Conservation (phyloP, 2,888 invertebrate species). For the Drosophila trichaetosa region DNA sequence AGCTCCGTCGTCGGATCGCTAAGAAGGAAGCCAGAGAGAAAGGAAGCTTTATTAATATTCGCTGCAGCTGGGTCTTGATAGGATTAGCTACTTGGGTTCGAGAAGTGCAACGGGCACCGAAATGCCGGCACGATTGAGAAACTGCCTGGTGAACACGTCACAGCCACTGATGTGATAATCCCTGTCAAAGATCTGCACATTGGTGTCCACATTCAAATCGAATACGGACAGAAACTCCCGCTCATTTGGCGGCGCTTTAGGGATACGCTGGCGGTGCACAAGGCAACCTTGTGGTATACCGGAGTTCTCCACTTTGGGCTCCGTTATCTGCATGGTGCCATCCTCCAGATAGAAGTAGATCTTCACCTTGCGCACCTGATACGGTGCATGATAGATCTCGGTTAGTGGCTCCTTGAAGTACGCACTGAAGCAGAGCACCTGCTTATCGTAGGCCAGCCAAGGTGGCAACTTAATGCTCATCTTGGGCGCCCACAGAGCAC, state of each 20-base stretch:
- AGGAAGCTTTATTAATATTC: neutral
- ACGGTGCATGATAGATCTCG: slow-evolving; percentile 88
- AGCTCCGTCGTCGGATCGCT: slow-evolving; percentile 86
- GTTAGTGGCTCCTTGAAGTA: slow-evolving; percentile 87
- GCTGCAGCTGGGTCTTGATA: neutral
- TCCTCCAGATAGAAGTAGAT: slow-evolving; percentile 96
- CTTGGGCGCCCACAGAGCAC: slow-evolving; percentile 91
- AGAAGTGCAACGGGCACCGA: slow-evolving; percentile 90
- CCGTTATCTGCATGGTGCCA: slow-evolving; percentile 94
- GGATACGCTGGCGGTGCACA: slow-evolving; percentile 92
- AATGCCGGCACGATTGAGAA: slow-evolving; percentile 93
- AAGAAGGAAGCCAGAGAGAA: neutral
- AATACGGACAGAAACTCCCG: slow-evolving; percentile 92
- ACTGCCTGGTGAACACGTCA: slow-evolving; percentile 94
- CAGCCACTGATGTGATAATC: slow-evolving; percentile 93
- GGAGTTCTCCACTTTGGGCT: slow-evolving; percentile 93
- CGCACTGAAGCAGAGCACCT: slow-evolving; percentile 87
- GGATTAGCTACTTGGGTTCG: slow-evolving; percentile 85
- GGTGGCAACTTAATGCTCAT: slow-evolving; percentile 91
- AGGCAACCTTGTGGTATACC: slow-evolving; percentile 94
- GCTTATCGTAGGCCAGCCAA: slow-evolving; percentile 95
- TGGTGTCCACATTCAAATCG: slow-evolving; percentile 93
- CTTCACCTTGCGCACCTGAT: slow-evolving; percentile 91
- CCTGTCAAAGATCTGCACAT: slow-evolving; percentile 92
- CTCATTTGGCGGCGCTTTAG: slow-evolving; percentile 90